Base-by-base conservation (phyloP, 23 tunicate species). In the Clavelina lepadiformis region DNA sequence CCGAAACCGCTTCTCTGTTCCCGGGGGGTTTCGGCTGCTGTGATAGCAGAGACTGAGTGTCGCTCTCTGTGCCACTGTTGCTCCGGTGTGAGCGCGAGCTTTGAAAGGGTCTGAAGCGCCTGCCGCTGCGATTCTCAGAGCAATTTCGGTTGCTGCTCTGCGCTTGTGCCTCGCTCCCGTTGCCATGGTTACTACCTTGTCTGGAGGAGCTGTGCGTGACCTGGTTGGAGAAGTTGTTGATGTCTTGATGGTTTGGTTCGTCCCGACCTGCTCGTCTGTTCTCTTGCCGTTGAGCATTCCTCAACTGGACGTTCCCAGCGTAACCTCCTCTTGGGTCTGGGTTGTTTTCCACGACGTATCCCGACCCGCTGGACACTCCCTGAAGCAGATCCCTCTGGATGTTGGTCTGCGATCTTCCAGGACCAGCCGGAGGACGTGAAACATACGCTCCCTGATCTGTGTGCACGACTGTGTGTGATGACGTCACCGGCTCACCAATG, bases 401-500 rank as follows among this genome's bases (percentile, higher is more conserved):
- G 57, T 27, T 28, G 20, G 5, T 35, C 29, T 2, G 13, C 2
- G 64, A 7, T 24, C 46, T 54, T 33, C 35, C 44, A 5, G 20
- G 21, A 15, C 33, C 36, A 5, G 57, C 13, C 28, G 25, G 18
- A 11, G 51, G 45, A 46, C 44, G 68, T 7, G 63, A 7, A 1
- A 76, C 54, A 32, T 27, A 71, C 21, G 95, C 58, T 6, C 75
- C 85, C 34, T 45, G 50, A 27, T 65, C 69, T 19, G 78, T 61
- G 33, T 80, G 59, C 0, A 76, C 52, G n/a, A 84, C 75, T 33
- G 67, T 63, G 33, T 55, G 52, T 20, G 44, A 37, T 21, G 56
- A 59, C 5, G 69, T 49, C 20, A 86, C 64, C 0, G 95, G 85
- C 55, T 77, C 76, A 0, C 95, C 95, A 26, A 72, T 71, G 1